Evolutionary conservation across 2,113 vertebrate genomes (phyloP), one percentile per base, ranked within the genome.

Genomic region (Pongo abelii): DNA sequence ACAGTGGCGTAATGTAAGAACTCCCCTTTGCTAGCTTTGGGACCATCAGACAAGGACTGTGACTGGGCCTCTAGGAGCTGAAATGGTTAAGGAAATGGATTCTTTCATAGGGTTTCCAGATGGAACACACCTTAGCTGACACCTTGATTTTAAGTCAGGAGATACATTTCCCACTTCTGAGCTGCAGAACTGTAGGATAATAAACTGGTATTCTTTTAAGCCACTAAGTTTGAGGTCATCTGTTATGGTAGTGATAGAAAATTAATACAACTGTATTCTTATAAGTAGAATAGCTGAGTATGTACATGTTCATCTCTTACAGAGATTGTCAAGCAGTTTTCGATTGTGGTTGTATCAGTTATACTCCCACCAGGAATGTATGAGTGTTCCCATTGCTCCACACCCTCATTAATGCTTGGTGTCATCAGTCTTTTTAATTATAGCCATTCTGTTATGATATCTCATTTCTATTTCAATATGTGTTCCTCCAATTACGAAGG

Each of bases 371-470:
- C 7, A 22, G 40, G 55, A 50, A 46, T 6, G 14, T 40, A 7
- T 10, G 80, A 13, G 7, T 8, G 6, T 55, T 25, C 20, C 35
- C 32, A 1, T 61, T 0, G 5, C 25, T 78, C 13, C 23, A 18
- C 0, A 3, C 13, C 74, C n/a, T 55, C 20, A 5, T 30, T 11
- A 40, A 1, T 0, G 8, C 32, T 88, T 16, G 2, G 5, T 40
- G 8, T 35, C 38, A 38, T 59, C 74, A 2, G 22, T 27, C 57
- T 18, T 83, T 59, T 59, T 17, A 84, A 55, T 23, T 48, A 55
- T 3, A 93, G 55, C 20, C 80, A 9, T 48, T 92, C 40, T 84
- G 57, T 32, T 69, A 40, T 7, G 13, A 18, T 11, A 14, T 27
- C 70, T 84, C 40, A 5, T 91, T 69, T 93, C 48, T 35, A 32